Evolutionary conservation across 2,888 invertebrate species (phyloP), one percentile per base, ranked within the genome.

Genomic region (Hipparchia semele): DNA sequence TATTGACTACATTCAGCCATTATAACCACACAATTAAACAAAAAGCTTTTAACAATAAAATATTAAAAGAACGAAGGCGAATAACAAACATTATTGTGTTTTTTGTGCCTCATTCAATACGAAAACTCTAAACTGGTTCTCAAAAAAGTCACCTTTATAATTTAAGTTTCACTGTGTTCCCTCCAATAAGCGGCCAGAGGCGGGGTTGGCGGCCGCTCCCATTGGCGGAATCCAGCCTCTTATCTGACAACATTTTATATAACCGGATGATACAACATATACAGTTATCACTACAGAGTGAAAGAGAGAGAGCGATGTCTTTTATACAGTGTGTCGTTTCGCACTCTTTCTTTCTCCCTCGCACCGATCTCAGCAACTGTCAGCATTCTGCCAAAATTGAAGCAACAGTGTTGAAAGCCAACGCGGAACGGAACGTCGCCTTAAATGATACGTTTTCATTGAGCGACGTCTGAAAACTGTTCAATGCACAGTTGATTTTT

Each of bases 231-330:
- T 74, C 77, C 78, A 76, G 76, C 80, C 86, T 88, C 89, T 86
- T 87, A 86, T 85, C 92, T 92, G 88, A 90, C 89, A 88, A 92
- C 92, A 93, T 90, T 93, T 93, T 93, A 92, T 92, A 93, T 93
- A 93, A 91, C 92, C 89, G 88, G 88, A 88, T 92, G 94, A 93
- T 94, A 94, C 94, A 93, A 92, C 91, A 92, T 92, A 92, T 93
- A 93, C 93, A 93, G 92, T 93, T 91, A 91, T 89, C 89, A 90
- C 83, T 90, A 83, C 83, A 85, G 91, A 76, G 85, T 58, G 90
- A 92, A 82, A 78, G 88, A 80, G 93, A 80, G 93, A 92, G 78
- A 82, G 84, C 79, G 86, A 78, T 85, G 87, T 79, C 82, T 83
- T 77, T 75, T 84, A 88, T 87, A 92, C 91, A 91, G 91, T 92